Base-by-base conservation (phyloP, 2,888 invertebrate species). In the Cataglyphis altisquamis region DNA sequence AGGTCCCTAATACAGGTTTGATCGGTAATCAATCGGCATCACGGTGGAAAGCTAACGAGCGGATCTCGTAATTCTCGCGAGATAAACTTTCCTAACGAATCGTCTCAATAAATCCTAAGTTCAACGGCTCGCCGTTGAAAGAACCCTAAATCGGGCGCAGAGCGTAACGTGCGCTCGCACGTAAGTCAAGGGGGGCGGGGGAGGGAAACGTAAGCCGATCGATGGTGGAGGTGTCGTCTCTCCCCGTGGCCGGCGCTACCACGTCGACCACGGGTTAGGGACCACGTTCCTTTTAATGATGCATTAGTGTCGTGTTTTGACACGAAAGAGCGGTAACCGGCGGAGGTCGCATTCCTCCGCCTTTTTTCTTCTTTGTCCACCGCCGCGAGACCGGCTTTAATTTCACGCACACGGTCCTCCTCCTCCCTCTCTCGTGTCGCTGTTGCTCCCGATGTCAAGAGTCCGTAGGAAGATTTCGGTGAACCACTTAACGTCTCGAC, bases 251-350 rank as follows among this genome's bases (percentile, higher is more conserved):
- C 64, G 90, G 90, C 89, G 89, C 85, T 89, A 86, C 70, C 32
- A 32, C 32, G 32, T 32, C 32, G 1, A 87, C 77, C 41, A 10
- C 45, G 18, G 48, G 82, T 67, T 83, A 84, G 83, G 81, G 87
- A 81, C 87, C 25, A 86, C 87, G 87, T 84, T 85, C 87, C 83
- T 90, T 90, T 89, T 91, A 91, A 93, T 91, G 92, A 93, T 93
- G 91, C 91, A 93, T 93, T 91, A 92, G 93, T 86, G 90, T 89
- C 89, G 89, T 93, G 90, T 92, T 93, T 92, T 93, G 92, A 93
- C 92, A 87, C 90, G 91, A 92, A 91, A 90, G 89, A 85, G 86
- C 90, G 84, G 91, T 90, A 91, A 92, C 90, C 88, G 91, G 84
- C 41, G 77, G 85, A 86, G 90, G 86, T 90, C 89, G 86, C 88